These are phyloP conservation scores for Brachionus manjavacas DNA, from an alignment of 1,140 invertebrate species.

Conservation along the genomic window DNA sequence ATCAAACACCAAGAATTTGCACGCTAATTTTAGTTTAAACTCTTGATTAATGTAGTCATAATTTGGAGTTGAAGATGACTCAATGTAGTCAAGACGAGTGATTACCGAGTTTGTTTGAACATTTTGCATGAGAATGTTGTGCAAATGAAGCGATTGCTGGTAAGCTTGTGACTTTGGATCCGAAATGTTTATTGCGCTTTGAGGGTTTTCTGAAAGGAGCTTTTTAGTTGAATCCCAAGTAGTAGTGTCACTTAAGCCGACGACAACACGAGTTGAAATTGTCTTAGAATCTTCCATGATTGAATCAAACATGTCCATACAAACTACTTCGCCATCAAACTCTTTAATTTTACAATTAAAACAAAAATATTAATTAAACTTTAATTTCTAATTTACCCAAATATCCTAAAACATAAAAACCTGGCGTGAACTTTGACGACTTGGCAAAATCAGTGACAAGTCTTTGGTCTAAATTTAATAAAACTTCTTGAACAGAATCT, in stretches of 20 bases:
- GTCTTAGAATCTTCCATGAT: not conserved
- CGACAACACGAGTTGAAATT: not conserved
- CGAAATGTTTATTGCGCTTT: conserved; percentile 5
- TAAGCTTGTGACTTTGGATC: conserved; percentile 7
- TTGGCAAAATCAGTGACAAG: not conserved
- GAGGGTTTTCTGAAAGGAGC: not conserved
- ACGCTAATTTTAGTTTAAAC: not conserved
- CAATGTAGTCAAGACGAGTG: conserved; percentile 9
- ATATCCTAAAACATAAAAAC: not conserved
- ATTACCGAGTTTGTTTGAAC: conserved; percentile 1
- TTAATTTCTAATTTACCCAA: not conserved
- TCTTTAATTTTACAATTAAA: not conserved
- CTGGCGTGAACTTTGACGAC: not conserved
- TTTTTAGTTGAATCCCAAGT: not conserved
- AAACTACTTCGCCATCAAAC: not conserved
- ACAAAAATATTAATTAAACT: not conserved
- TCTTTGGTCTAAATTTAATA: conserved; percentile 21
- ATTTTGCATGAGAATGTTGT: conserved; percentile 1
- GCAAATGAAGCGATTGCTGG: not conserved
- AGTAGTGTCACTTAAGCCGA: not conserved
- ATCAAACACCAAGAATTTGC: conserved; percentile 19
- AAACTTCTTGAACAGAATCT: not conserved
- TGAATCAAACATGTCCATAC: not conserved
- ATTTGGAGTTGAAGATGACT: not conserved
- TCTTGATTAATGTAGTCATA: conserved; percentile 26